These are phyloP conservation scores for Taurulus bubalis DNA, from an alignment of 2,113 vertebrate genomes.

Conservation along the genomic window DNA sequence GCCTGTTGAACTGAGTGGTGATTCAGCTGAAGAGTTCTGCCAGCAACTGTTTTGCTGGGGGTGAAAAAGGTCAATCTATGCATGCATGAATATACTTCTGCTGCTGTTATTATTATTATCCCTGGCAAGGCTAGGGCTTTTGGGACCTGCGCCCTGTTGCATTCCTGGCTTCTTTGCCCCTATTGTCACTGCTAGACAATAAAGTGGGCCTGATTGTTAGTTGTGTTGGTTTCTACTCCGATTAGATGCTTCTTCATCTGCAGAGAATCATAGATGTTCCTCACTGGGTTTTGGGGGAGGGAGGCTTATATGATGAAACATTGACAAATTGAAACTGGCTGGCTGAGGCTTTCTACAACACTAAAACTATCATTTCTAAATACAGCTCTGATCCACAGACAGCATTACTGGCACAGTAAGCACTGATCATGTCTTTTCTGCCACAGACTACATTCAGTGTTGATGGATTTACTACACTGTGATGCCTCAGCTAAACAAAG, in stretches of 20 bases:
- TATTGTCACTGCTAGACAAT: constrained; percentile 64
- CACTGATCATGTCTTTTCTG: not conserved
- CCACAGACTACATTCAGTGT: constrained; percentile 3
- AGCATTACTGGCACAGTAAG: constrained; percentile 19
- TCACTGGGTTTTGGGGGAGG: not conserved
- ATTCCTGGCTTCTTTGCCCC: constrained; percentile 54
- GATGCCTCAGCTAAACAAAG: constrained; percentile 37
- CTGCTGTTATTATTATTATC: constrained; percentile 76
- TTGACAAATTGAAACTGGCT: constrained; percentile 50
- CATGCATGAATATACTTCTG: constrained; percentile 78
- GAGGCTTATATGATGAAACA: constrained; percentile 49
- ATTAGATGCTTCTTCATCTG: constrained; percentile 42
- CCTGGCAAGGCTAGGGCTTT: constrained; percentile 60
- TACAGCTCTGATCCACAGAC: constrained; percentile 35
- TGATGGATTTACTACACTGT: constrained; percentile 39
- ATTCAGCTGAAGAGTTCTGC: constrained; percentile 67
- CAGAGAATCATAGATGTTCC: constrained; percentile 32
- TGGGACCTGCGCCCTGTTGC: constrained; percentile 66
- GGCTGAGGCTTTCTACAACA: constrained; percentile 26
- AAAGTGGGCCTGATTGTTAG: constrained; percentile 44
- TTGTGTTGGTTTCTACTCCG: constrained; percentile 15
- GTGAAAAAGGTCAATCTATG: constrained; percentile 68
- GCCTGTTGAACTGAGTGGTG: constrained; percentile 61
- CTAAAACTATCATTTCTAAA: constrained; percentile 45
- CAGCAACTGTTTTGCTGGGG: constrained; percentile 65